phyloP scores from a whole-genome alignment of 2,113 vertebrate genomes.

The Tachuris rubrigastra region DNA sequence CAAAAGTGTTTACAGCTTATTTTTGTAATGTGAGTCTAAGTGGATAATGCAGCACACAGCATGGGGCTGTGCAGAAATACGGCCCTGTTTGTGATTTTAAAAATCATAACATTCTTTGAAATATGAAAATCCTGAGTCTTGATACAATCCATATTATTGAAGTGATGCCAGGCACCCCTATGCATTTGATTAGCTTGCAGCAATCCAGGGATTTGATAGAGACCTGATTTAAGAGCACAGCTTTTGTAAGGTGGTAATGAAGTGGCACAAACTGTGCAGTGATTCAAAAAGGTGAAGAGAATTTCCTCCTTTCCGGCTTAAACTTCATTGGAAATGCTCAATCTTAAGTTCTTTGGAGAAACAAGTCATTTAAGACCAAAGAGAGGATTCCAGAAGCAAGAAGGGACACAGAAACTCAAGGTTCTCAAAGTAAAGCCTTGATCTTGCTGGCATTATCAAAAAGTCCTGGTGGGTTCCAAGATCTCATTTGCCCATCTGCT shows the following conservation, averaged over 20 bases:
- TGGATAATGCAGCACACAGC: conserved; percentile 43
- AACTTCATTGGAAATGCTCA: neutral
- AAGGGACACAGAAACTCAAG: neutral
- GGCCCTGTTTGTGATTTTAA: conserved; percentile 55
- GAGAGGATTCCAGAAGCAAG: neutral
- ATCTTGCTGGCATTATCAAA: neutral
- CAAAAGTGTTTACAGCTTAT: conserved; percentile 66
- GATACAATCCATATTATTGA: conserved; percentile 15
- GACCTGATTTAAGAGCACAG: neutral
- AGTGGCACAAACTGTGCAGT: neutral
- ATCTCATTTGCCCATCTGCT: neutral
- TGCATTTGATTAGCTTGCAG: neutral
- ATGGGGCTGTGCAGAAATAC: conserved; percentile 11
- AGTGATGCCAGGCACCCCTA: neutral
- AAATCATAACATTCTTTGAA: conserved; percentile 64
- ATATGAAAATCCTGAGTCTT: conserved; percentile 40
- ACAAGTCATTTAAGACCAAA: neutral
- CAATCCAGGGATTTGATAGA: neutral
- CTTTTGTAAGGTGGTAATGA: rapidly evolving
- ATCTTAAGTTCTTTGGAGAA: neutral
- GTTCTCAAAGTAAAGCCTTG: neutral
- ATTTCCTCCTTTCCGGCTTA: neutral
- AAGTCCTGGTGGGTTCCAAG: neutral
- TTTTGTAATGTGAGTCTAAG: conserved; percentile 68
- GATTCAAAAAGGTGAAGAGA: neutral